Conservation (phyloP, 2,113 vertebrate species). For the Noturus placidus region DNA sequence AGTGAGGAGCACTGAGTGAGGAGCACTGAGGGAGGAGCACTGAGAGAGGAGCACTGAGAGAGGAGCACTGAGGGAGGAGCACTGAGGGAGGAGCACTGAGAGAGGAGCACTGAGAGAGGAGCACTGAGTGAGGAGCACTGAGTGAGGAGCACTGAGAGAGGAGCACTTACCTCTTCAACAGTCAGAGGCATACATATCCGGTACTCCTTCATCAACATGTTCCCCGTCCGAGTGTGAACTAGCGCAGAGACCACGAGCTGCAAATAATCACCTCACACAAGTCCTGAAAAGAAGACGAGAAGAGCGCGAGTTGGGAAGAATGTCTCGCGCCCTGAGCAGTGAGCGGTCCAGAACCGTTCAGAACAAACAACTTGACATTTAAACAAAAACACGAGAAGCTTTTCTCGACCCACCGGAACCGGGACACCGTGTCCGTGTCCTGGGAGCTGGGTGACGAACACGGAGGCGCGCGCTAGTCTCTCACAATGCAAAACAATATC, state of each 20-base stretch:
- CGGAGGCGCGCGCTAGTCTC: constrained; percentile 28
- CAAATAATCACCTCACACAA: neutral
- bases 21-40: no score
- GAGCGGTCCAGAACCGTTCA: no score
- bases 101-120: no score
- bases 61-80: no score
- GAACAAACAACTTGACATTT: no score
- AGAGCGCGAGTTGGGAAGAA: neutral
- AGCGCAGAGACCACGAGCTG: neutral
- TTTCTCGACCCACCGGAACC: no score
- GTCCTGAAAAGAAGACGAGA: neutral
- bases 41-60: no score
- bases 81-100: no score
- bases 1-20: no score
- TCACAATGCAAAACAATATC: constrained; percentile 7
- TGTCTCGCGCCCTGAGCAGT: neutral
- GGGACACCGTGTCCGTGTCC: neutral
- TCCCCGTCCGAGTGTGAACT: constrained; percentile 10
- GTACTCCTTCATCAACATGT: constrained; percentile 80
- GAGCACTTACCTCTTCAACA: constrained; percentile 75
- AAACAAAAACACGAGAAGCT: no score
- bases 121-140: no score
- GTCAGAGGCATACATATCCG: constrained; percentile 81
- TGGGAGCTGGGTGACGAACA: constrained; percentile 1
- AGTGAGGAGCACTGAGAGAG: no score